phyloP scores from a whole-genome alignment of 1,140 invertebrate genomes.

The Drosophila athabasca region DNA sequence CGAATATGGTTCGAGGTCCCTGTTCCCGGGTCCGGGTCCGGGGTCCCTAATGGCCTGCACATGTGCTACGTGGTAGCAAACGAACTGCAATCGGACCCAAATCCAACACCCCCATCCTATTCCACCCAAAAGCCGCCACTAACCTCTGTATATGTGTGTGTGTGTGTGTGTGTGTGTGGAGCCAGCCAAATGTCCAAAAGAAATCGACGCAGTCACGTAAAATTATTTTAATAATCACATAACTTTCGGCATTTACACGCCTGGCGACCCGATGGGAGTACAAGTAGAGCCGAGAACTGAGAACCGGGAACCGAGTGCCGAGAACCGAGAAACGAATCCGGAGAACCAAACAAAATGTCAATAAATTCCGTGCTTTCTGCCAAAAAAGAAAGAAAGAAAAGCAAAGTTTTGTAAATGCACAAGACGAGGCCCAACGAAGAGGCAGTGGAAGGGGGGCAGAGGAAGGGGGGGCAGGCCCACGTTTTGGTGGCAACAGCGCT shows the following conservation, averaged over 20 bases:
- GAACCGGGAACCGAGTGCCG: neutral
- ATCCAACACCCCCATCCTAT: slow-evolving; percentile 9
- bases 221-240: slow-evolving; percentile 82
- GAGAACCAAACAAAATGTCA: slow-evolving; percentile 68
- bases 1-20: slow-evolving; percentile 63
- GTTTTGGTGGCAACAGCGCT: slow-evolving; percentile 59
- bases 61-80: slow-evolving; percentile 77
- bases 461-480: slow-evolving; percentile 20
- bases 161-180: too few relatives aligned
- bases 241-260: slow-evolving; percentile 80
- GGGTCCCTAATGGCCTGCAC: slow-evolving; percentile 74
- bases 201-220: slow-evolving; percentile 80
- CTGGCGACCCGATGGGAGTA: slow-evolving; percentile 61
- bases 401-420: slow-evolving; percentile 22
- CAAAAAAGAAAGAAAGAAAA: slow-evolving; percentile 1
- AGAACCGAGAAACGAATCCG: neutral
- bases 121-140: slow-evolving; percentile 2
- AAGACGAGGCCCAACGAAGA: slow-evolving; percentile 43
- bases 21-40: slow-evolving; percentile 43
- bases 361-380: slow-evolving; percentile 59
- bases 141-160: too few relatives aligned
- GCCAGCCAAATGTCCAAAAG: slow-evolving; percentile 60
- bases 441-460: too few relatives aligned
- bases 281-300: neutral
- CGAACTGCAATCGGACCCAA: slow-evolving; percentile 62